Conservation (phyloP, 2,797 vertebrate genomes). For the Sebastolobus alascanus region DNA sequence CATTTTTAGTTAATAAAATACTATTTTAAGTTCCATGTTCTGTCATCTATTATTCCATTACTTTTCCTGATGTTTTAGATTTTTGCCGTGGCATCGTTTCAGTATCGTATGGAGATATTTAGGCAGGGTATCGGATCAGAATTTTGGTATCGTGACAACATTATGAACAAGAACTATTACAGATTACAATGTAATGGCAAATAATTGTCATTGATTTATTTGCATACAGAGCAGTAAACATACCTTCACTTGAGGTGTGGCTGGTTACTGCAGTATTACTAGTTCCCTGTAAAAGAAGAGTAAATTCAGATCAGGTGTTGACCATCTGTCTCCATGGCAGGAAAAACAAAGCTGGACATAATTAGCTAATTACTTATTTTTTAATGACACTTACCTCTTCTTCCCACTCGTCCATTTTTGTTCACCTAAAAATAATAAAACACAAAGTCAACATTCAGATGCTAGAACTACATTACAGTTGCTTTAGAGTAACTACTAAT, state of each 20-base stretch:
- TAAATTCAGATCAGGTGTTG: neutral
- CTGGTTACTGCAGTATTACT: neutral
- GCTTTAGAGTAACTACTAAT: too few relatives aligned
- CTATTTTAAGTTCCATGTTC: too few relatives aligned
- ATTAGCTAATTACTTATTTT: neutral
- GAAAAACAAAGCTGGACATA: neutral
- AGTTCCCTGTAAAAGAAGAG: neutral
- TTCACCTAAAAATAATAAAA: conserved; percentile 19
- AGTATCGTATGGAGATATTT: too few relatives aligned
- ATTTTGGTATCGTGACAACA: too few relatives aligned
- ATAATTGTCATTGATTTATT: neutral
- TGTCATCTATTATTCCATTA: neutral
- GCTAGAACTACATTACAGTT: too few relatives aligned
- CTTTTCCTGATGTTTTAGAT: neutral
- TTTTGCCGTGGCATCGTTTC: too few relatives aligned
- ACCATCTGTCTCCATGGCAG: too few relatives aligned
- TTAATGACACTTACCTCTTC: conserved; percentile 49
- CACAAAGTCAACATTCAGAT: neutral
- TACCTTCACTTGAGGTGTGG: conserved; percentile 29
- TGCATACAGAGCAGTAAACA: fast-evolving
- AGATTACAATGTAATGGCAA: neutral
- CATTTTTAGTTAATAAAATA: too few relatives aligned
- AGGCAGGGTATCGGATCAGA: too few relatives aligned
- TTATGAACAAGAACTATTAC: too few relatives aligned
- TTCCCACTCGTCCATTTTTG: conserved; percentile 64